Evolutionary conservation across 2,888 invertebrate genomes (phyloP).

Genomic region (Oeneis ivallda): DNA sequence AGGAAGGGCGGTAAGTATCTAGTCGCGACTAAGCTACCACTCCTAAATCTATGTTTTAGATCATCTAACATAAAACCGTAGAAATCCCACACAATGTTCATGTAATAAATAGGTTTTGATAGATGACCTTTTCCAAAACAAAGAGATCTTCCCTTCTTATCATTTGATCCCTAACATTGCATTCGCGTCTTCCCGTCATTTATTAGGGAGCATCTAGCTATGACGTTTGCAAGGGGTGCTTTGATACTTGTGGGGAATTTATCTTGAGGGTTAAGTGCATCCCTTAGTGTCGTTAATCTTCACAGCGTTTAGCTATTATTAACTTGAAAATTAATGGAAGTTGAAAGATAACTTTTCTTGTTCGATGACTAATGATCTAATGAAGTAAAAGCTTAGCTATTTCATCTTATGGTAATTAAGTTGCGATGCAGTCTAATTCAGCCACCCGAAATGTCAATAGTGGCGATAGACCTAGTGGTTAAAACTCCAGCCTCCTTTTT

Average conservation of each 20-base stretch:
- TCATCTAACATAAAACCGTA: too few relatives aligned
- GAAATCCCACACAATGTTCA: too few relatives aligned
- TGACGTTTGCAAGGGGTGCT: conserved; percentile 54
- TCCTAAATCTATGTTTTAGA: too few relatives aligned
- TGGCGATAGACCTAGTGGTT: too few relatives aligned
- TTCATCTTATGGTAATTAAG: too few relatives aligned
- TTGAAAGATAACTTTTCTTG: conserved; percentile 1
- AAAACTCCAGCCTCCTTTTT: too few relatives aligned
- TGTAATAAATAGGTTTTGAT: conserved; percentile 10
- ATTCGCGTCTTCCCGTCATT: conserved; percentile 60
- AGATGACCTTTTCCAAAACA: conserved; percentile 30
- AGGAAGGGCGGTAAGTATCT: too few relatives aligned
- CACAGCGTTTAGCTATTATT: conserved; percentile 12
- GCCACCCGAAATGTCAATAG: too few relatives aligned
- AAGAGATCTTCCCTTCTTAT: conserved; percentile 39
- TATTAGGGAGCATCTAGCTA: conserved; percentile 59
- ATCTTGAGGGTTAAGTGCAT: conserved; percentile 30
- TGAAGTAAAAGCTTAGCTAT: too few relatives aligned
- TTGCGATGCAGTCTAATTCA: too few relatives aligned
- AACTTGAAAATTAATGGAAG: conserved; percentile 8
- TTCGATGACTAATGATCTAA: too few relatives aligned
- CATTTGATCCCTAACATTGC: conserved; percentile 49
- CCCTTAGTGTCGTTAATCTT: conserved; percentile 24
- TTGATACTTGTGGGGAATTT: conserved; percentile 40
- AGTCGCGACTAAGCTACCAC: too few relatives aligned